Evolutionary conservation across 35 echinoderm and acorn worm genomes (phyloP), one percentile per base, ranked within the genome.

Genomic region (Hemicentrotus pulcherrimus): DNA sequence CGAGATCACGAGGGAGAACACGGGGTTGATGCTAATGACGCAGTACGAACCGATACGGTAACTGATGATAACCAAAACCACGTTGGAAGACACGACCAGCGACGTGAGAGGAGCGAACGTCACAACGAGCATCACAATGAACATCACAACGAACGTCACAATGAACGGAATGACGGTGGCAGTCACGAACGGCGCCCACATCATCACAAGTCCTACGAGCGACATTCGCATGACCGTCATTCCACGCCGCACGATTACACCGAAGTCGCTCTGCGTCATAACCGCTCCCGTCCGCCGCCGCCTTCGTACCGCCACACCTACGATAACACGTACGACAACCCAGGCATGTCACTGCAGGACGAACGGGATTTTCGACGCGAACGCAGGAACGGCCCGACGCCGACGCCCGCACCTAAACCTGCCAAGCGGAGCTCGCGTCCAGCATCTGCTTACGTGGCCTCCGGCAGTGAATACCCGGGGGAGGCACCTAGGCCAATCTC

Each of bases 311-410:
- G 32, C 46, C 48, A 93, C 47, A 47, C 30, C 15, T 93, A 93
- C 91, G 91, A 93, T 33, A 28, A 18, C 15, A 47, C 30, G 13
- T 93, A 93, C 47, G 91, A 93, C 47, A 93, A 93, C 15, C 91
- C 45, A 0, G 46, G 13, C 47, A 58, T 93, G 46, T 46, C 48
- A 16, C 11, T 93, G 47, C 32, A 58, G 1, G 91, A 93, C 15
- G 91, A 93, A 15, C n/a, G 13, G 14, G 30, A 31, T 24, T 50
- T 13, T 55, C 91, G 91, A 28, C 91, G 48, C 91, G 22, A 13
- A 5, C 91, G 48, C n/a, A 47, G 48, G n/a, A 33, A 90, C 32
- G 32, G 88, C 6, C 91, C 46, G 13, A 10, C 11, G 46, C 88
- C 88, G 46, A 90, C 32, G 16, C 32, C 88, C 12, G 88, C 88